A percentile compares a stretch with the other conserved stretches of the same genome.
phyloP scores from a whole-genome alignment of 2,888 invertebrate genomes.

The Aphelenchoides bicaudatus region DNA sequence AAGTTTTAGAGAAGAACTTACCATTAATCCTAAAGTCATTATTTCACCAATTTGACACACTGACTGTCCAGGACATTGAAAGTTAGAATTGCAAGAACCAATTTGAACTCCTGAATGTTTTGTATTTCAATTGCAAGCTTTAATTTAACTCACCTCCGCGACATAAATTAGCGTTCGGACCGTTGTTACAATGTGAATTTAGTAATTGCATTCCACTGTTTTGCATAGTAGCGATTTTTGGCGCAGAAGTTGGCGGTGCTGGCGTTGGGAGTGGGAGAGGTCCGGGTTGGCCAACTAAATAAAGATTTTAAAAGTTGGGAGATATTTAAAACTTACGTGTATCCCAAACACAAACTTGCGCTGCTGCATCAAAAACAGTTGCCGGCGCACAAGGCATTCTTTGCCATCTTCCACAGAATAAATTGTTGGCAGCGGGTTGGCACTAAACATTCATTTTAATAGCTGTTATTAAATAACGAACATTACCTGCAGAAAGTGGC shows the following conservation, averaged over 20 bases:
- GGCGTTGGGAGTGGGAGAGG: conserved; percentile 20
- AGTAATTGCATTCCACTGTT: background rate
- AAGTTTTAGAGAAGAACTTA: background rate
- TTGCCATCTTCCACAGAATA: conserved; percentile 57
- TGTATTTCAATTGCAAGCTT: no score
- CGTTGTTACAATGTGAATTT: background rate
- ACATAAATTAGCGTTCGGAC: conserved; percentile 30
- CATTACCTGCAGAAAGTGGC: conserved; percentile 36
- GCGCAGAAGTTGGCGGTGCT: background rate
- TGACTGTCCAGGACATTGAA: conserved; percentile 58
- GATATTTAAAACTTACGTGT: conserved; percentile 31
- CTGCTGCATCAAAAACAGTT: conserved; percentile 55
- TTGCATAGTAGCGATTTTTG: background rate
- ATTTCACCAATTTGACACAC: conserved; percentile 58
- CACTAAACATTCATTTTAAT: conserved; percentile 27
- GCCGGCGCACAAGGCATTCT: conserved; percentile 59
- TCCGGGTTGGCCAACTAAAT: conserved; percentile 20
- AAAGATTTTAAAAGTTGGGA: background rate
- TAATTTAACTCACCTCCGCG: no score
- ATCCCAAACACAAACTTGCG: conserved; percentile 53
- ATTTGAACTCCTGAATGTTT: conserved; percentile 60
- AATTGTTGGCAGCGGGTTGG: conserved; percentile 58
- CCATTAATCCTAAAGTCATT: conserved; percentile 36
- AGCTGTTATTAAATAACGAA: background rate
- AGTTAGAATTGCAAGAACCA: conserved; percentile 56